Evolutionary conservation across 1,140 invertebrate species (phyloP).

Genomic region (Drosophila tani): DNA sequence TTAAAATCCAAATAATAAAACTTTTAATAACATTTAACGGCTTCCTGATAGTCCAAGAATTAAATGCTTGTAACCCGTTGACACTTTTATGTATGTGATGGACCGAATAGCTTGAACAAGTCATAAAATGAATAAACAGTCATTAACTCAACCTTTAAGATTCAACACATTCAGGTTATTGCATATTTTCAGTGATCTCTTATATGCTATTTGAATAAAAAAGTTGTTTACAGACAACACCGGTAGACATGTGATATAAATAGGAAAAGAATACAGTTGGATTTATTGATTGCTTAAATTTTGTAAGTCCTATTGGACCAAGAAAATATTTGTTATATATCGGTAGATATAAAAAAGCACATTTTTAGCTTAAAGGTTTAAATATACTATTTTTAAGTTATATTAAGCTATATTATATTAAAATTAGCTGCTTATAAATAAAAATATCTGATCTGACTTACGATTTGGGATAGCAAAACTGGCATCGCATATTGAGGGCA

Average conservation of each 20-base stretch:
- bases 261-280: neutral
- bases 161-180: conserved; percentile 4
- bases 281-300: neutral
- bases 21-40: neutral
- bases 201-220: conserved; percentile 10
- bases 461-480: conserved; percentile 39
- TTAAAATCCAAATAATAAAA: neutral
- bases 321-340: too few species aligned
- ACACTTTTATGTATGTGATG: conserved; percentile 11
- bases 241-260: neutral
- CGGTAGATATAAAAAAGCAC: too few species aligned
- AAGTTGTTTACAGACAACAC: neutral
- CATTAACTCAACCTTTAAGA: conserved; percentile 1
- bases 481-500: conserved; percentile 7
- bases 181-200: neutral
- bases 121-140: neutral
- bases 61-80: neutral
- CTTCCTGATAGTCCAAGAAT: neutral
- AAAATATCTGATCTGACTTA: conserved; percentile 37
- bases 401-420: too few species aligned
- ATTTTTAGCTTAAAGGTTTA: neutral
- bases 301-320: too few species aligned
- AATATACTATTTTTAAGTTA: neutral
- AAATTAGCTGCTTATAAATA: neutral
- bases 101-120: neutral